Evolutionary conservation across 2,888 invertebrate species (phyloP), one percentile per base, ranked within the genome.

Genomic region (Mythimna lalbum): DNA sequence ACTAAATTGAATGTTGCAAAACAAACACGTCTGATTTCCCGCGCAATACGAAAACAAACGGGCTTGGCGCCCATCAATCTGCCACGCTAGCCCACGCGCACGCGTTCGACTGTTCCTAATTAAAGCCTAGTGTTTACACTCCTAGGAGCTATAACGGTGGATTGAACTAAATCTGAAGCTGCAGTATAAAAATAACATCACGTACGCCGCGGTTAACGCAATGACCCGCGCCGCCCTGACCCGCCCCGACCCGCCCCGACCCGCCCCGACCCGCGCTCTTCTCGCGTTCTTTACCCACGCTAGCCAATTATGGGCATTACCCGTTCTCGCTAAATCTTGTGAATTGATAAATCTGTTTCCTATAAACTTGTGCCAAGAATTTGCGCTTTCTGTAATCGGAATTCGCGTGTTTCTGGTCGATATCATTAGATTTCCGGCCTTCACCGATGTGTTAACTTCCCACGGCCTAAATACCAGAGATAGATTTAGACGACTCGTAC

Each of bases 121-220:
- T 93, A 93, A 93, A 94, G 91, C 88, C 73, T 83, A 68, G 76
- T 95, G 95, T 95, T 95, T 95, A 94, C 93, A 90, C 89, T 90
- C 87, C 86, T 88, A 87, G 88, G 89, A 90, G 92, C 91, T 93
- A 93, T 91, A 93, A 90, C 88, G 89, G 89, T 87, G 88, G 88
- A 81, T 86, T 90, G 89, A 83, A 90, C 94, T 94, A 94, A 92
- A 90, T 94, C 86, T 87, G 92, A 90, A 86, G 87, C 86, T 90
- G 90, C 88, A 90, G 76, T 88, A 89, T 88, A 86, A 88, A 92
- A 94, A 94, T 95, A 95, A 85, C 82, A 87, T 88, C 92, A 91
- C 92, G 92, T 93, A 92, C 91, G 87, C 91, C 85, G 78, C 74
- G 77, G 75, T 78, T 78, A 79, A 72, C 76, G 73, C 80, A 77